These are phyloP conservation scores for Lapara coniferarum DNA, from an alignment of 2,888 invertebrate species.

Conservation along the genomic window DNA sequence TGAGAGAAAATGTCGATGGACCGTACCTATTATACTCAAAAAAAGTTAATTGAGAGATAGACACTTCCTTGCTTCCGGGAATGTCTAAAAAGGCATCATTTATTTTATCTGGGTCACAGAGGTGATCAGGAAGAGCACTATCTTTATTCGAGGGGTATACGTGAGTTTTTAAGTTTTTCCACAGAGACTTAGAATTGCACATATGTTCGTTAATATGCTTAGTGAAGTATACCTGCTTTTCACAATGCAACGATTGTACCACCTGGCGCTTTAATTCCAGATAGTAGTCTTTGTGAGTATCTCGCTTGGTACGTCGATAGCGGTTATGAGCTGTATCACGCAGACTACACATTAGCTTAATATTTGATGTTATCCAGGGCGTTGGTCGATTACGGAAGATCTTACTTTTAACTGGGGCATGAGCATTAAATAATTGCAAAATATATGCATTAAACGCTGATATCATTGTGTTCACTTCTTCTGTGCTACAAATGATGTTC, in stretches of 20 bases:
- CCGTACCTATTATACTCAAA: not conserved
- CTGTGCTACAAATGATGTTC: not conserved
- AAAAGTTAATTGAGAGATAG: not conserved
- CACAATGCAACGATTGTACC: not conserved
- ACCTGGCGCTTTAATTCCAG: not conserved
- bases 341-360: not conserved
- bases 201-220: not conserved
- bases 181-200: no score
- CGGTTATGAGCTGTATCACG: not conserved
- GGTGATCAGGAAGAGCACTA: not conserved
- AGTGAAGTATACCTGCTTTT: not conserved
- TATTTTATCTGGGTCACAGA: not conserved
- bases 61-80: not conserved
- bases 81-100: not conserved
- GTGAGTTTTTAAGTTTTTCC: no score
- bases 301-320: not conserved
- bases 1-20: not conserved
- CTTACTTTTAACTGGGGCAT: not conserved
- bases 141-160: not conserved
- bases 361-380: not conserved
- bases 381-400: not conserved
- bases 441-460: not conserved
- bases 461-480: not conserved
- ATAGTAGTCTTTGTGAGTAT: not conserved
- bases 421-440: not conserved